Percentiles rank a stretch among this genome's conserved stretches.
These are phyloP conservation scores for Tenodera sinensis DNA, from an alignment of 2,888 invertebrate species.

Conservation along the genomic window DNA sequence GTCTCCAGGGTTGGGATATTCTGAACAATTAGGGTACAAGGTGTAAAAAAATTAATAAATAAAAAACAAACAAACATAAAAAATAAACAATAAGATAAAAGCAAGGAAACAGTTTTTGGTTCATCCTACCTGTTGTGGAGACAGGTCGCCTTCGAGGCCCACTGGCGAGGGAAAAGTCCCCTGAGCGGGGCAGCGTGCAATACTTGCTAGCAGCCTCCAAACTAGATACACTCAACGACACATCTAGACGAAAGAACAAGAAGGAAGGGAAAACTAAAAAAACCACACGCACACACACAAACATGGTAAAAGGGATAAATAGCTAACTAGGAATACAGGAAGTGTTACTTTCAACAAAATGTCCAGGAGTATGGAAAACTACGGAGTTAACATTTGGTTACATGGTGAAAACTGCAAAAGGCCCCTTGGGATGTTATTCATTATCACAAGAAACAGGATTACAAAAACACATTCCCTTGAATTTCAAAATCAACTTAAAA, in stretches of 20 bases:
- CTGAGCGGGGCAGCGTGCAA: slow-evolving; percentile 51
- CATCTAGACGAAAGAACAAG: slow-evolving; percentile 31
- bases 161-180: slow-evolving; percentile 51
- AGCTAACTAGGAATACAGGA: background rate
- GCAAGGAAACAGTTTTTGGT: background rate
- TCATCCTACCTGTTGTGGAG: slow-evolving; percentile 55
- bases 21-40: background rate
- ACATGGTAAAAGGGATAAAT: background rate
- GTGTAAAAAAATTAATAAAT: no score
- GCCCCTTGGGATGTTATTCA: background rate
- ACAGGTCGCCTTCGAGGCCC: slow-evolving; percentile 56
- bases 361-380: background rate
- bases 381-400: background rate
- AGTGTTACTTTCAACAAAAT: background rate
- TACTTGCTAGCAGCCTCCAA: slow-evolving; percentile 55
- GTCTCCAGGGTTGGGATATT: background rate
- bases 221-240: slow-evolving; percentile 39
- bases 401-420: background rate
- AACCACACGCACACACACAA: slow-evolving; percentile 37
- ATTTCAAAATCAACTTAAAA: background rate
- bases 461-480: background rate
- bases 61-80: background rate
- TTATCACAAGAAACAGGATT: background rate
- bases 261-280: slow-evolving; percentile 34
- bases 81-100: background rate